Evolutionary conservation across 2,797 vertebrate species (phyloP), one percentile per base, ranked within the genome.

Genomic region (Dicrostonyx torquatus): DNA sequence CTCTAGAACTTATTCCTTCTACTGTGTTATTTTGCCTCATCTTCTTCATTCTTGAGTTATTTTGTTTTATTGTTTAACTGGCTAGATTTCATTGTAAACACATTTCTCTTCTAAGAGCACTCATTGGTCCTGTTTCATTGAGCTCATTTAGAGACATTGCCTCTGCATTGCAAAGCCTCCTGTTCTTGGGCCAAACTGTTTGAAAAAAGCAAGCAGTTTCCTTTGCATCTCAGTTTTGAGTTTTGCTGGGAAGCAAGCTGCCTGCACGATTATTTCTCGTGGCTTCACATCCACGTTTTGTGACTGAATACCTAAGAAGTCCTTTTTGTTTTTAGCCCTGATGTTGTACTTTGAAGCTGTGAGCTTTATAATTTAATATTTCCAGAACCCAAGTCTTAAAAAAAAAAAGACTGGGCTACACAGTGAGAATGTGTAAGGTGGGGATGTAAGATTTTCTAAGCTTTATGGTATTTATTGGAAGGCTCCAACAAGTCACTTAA

Each of bases 11-110:
- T 66, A 40, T 62, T 93, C 43, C 73, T 92, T 77, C 85, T 64
- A 62, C 45, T 91, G 17, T 40, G 62, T 82, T 87, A 55, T 95
- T 76, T 92, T 79, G 79, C 40, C 43, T 50, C 24, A 55, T 34
- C 60, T 90, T 87, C 43, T 95, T 37, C 29, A 79, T 89, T 70
- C 66, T 85, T 79, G 60, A 87, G 24, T 93, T 87, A 77, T 89
- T 95, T 96, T 20, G 34, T 78, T 93, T 94, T 79, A 86, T 87
- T 88, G 24, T 93, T 91, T 96, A 92, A 91, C 76, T 96, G 93
- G 53, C 55, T 94, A 75, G 22, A 77, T 95, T 93, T 95, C 37
- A 72, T 62, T 89, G 79, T 72, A 93, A 94, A 97, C 53, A 86
- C 26, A 86, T 88, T 86, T 75, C 73, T 86, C 34, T 96, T 91